Conservation (phyloP, 2,113 vertebrate species). For the Indicator maculatus region DNA sequence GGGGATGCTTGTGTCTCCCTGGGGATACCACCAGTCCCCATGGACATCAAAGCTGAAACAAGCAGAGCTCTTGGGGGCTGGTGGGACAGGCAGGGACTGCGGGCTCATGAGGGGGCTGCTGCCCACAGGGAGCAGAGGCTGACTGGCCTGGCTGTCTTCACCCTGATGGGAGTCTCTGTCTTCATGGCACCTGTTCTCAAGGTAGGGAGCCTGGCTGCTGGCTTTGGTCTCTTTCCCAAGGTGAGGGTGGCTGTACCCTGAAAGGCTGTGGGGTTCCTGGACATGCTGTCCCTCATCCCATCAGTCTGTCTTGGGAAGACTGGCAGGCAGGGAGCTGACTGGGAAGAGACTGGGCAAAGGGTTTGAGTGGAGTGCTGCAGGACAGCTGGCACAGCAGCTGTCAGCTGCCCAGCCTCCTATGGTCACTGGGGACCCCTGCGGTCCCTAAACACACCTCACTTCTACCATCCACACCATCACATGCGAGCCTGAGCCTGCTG, state of each 20-base stretch:
- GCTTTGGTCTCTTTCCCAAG: neutral
- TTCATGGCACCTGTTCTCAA: constrained; percentile 81
- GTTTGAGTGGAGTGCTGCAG: neutral
- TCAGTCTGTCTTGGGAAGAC: rapidly evolving
- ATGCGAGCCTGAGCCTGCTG: neutral
- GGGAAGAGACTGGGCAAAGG: neutral
- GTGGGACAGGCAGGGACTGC: neutral
- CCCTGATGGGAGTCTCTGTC: constrained; percentile 77
- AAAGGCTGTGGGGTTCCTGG: neutral
- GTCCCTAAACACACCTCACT: neutral
- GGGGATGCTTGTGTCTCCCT: neutral
- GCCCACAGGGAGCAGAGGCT: constrained; percentile 80
- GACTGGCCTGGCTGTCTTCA: constrained; percentile 78
- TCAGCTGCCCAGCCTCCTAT: neutral
- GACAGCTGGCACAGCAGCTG: neutral
- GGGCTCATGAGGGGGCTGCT: neutral
- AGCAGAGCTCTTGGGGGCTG: neutral
- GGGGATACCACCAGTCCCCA: neutral
- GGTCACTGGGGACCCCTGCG: rapidly evolving
- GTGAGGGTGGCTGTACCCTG: rapidly evolving
- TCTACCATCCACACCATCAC: neutral
- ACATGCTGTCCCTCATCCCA: rapidly evolving
- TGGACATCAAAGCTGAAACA: neutral
- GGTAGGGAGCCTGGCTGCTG: constrained; percentile 62
- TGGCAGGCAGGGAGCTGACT: neutral